Evolutionary conservation across 2,888 invertebrate genomes (phyloP).

Genomic region (Ashinkailepas kermadecensis): DNA sequence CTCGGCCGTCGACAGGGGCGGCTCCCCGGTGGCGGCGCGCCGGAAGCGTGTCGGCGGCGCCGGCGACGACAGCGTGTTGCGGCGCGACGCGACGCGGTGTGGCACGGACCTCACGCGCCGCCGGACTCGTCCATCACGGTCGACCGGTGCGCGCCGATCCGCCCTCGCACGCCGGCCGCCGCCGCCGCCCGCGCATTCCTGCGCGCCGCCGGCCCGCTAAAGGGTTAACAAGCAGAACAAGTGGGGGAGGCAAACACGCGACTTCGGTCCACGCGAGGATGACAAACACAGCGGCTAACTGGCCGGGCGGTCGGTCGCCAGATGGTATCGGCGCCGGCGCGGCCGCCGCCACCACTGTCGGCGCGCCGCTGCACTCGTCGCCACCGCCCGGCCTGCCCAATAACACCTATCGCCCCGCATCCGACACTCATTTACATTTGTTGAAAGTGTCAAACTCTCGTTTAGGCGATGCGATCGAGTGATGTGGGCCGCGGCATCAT

Average conservation of each 20-base stretch:
- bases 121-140: not conserved
- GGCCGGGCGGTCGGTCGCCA: not conserved
- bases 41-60: not conserved
- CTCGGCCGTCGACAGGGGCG: too few relatives aligned
- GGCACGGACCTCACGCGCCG: not conserved
- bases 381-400: too few relatives aligned
- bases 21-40: too few relatives aligned
- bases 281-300: not conserved
- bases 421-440: too few relatives aligned
- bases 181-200: not conserved
- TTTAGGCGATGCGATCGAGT: too few relatives aligned
- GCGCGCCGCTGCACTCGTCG: too few relatives aligned
- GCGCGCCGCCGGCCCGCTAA: not conserved
- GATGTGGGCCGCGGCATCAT: too few relatives aligned
- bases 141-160: not conserved
- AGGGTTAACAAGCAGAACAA: slow-evolving; percentile 18
- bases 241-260: slow-evolving; percentile 6
- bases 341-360: too few relatives aligned
- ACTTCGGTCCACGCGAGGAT: not conserved
- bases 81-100: too few relatives aligned
- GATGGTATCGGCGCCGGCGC: not conserved
- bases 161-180: not conserved
- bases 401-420: too few relatives aligned
- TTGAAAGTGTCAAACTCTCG: too few relatives aligned
- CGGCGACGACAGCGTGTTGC: not conserved